Evolutionary conservation across 1,140 invertebrate genomes (phyloP).

Genomic region (Danaus melanippus): DNA sequence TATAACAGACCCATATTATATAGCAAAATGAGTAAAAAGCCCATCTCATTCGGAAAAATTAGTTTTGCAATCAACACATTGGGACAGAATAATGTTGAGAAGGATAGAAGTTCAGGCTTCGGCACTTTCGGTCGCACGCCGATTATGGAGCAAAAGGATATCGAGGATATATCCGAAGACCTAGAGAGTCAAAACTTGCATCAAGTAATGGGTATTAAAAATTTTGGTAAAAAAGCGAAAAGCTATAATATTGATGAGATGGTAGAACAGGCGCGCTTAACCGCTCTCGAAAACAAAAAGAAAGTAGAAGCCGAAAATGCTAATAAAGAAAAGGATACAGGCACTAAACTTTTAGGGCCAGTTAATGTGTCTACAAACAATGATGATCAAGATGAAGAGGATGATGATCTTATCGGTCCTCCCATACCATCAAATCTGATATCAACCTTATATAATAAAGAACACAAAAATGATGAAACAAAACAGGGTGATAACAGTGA

Average conservation of each 20-base stretch:
- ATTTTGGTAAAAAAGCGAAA: constrained; percentile 85
- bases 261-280: constrained; percentile 68
- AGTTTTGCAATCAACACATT: constrained; percentile 42
- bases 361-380: too few species aligned
- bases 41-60: constrained; percentile 69
- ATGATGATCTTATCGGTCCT: constrained; percentile 38
- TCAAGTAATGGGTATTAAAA: constrained; percentile 81
- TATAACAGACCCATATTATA: too few species aligned
- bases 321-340: constrained; percentile 13
- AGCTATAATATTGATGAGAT: constrained; percentile 79
- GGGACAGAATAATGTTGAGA: constrained; percentile 23
- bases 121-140: constrained; percentile 74
- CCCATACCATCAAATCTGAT: constrained; percentile 30
- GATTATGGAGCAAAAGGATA: constrained; percentile 70
- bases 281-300: constrained; percentile 52
- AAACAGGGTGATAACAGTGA: constrained; percentile 33
- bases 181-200: constrained; percentile 78
- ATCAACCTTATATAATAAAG: constrained; percentile 8
- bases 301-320: constrained; percentile 27
- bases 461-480: constrained; percentile 27
- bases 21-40: constrained; percentile 56
- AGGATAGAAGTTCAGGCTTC: constrained; percentile 68
- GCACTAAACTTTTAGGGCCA: too few species aligned
- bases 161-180: constrained; percentile 80
- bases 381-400: constrained; percentile 20